Evolutionary conservation across 2,797 vertebrate genomes (phyloP).

Genomic region (Phoebastria nigripes): DNA sequence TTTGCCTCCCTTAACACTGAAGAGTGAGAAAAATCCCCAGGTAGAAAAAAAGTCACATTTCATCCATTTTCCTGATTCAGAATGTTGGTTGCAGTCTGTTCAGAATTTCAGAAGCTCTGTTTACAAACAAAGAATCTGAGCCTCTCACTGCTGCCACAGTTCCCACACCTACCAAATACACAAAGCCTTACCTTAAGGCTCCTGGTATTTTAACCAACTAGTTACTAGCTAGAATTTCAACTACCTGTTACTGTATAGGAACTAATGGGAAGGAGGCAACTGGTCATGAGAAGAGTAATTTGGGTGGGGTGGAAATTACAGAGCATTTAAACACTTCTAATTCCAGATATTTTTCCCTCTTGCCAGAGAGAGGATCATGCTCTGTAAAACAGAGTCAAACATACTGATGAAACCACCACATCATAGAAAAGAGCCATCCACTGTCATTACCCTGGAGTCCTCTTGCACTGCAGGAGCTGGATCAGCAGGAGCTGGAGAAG

Average conservation of each 20-base stretch:
- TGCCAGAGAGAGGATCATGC: not conserved
- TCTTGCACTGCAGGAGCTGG: constrained; percentile 82
- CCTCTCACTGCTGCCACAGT: not conserved
- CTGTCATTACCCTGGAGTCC: constrained; percentile 84
- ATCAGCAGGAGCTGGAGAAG: constrained; percentile 84
- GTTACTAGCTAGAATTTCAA: not conserved
- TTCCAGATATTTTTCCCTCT: not conserved
- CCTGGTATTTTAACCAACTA: not conserved
- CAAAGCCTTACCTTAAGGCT: not conserved
- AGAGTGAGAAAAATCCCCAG: not conserved
- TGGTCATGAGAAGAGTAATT: not conserved
- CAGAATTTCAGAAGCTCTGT: not conserved
- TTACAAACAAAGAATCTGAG: not conserved
- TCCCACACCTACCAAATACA: not conserved
- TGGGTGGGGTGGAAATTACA: not conserved
- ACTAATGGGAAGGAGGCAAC: not conserved
- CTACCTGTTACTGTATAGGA: not conserved
- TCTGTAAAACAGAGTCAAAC: not conserved
- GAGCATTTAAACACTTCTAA: not conserved
- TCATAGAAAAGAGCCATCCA: not conserved
- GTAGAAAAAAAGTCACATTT: not conserved
- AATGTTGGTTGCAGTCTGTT: not conserved
- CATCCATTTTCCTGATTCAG: not conserved
- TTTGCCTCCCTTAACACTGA: not conserved
- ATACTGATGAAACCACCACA: not conserved